phyloP scores from a whole-genome alignment of 1,140 invertebrate species.

The Reticulitermes speratus region DNA sequence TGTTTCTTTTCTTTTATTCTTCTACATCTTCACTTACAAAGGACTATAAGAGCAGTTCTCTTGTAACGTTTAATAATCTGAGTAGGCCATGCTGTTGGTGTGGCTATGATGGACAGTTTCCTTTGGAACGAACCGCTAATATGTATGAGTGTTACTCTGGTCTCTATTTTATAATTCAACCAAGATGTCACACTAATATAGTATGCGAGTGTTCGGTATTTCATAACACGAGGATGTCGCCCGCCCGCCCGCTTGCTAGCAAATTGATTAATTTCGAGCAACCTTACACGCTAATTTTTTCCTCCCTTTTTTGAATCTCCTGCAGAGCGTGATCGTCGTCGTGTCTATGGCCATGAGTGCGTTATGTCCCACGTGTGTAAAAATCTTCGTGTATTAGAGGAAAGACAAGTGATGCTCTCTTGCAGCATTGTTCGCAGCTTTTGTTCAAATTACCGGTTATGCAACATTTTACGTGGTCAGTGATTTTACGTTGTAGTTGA shows the following conservation, averaged over 20 bases:
- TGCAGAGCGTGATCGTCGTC: background rate
- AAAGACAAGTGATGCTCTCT: background rate
- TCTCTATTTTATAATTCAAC: constrained; percentile 17
- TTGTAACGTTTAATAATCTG: constrained; percentile 17
- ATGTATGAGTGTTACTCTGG: background rate
- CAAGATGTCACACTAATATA: constrained; percentile 16
- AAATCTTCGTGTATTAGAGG: background rate
- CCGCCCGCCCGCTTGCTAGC: constrained; percentile 2
- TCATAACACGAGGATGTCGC: background rate
- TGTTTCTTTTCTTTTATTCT: background rate
- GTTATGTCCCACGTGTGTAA: background rate
- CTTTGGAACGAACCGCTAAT: constrained; percentile 17
- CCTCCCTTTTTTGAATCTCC: background rate
- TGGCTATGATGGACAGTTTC: background rate
- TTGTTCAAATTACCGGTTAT: background rate
- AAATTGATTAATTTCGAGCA: constrained; percentile 19
- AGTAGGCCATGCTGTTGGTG: background rate
- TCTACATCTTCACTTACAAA: background rate
- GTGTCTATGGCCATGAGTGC: background rate
- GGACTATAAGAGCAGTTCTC: background rate
- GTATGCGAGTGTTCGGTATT: background rate
- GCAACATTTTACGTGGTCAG: background rate
- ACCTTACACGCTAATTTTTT: constrained; percentile 16
- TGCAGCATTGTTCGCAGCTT: background rate
- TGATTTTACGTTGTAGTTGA: background rate